These are phyloP conservation scores for Stegophylla sp. DNA, from an alignment of 2,888 invertebrate genomes.

Conservation along the genomic window DNA sequence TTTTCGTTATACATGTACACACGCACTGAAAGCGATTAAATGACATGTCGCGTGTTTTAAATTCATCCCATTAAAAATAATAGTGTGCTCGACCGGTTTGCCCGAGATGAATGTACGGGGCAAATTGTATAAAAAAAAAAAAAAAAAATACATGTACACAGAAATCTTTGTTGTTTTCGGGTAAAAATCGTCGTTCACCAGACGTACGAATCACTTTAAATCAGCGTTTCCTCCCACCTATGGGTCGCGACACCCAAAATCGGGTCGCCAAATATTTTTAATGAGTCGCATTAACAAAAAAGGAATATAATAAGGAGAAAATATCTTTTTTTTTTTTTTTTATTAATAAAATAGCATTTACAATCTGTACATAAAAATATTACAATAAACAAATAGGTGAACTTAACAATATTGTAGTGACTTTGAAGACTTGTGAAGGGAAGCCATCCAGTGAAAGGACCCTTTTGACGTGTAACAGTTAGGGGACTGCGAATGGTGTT, in stretches of 20 bases:
- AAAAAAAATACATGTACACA: background rate
- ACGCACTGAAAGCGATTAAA: slow-evolving; percentile 39
- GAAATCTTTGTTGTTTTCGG: slow-evolving; percentile 12
- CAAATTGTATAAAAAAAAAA: slow-evolving; percentile 16
- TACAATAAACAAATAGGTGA: background rate
- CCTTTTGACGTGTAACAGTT: background rate
- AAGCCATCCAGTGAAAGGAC: background rate
- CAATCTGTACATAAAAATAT: background rate
- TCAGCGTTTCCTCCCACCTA: no score
- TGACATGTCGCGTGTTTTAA: slow-evolving; percentile 37
- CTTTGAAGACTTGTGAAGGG: background rate
- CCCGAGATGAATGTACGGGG: slow-evolving; percentile 14
- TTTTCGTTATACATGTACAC: slow-evolving; percentile 17
- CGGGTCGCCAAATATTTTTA: no score
- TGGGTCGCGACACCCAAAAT: no score
- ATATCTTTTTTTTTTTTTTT: no score
- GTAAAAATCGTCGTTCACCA: slow-evolving; percentile 25
- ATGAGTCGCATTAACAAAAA: no score
- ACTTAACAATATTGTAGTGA: background rate
- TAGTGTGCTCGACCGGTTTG: slow-evolving; percentile 30
- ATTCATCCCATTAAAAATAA: slow-evolving; percentile 43
- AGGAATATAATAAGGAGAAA: no score
- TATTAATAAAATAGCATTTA: slow-evolving; percentile 1
- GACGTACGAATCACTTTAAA: background rate
- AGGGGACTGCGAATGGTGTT: background rate